Evolutionary conservation across 2,797 vertebrate genomes (phyloP).

Genomic region (Channa striata): DNA sequence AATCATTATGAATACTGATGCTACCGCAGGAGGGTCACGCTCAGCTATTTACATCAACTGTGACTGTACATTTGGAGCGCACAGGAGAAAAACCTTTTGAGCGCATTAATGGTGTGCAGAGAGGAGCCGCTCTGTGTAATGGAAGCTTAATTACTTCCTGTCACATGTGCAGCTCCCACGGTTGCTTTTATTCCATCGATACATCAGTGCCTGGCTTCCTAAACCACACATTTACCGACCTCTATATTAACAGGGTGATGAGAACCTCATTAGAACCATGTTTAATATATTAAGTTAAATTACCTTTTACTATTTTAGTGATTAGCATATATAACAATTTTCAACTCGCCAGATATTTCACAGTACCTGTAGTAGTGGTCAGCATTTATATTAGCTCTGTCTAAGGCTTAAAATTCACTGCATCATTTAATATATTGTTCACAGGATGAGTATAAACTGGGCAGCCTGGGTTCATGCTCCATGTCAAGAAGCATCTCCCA

Average conservation of each 20-base stretch:
- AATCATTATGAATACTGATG: constrained; percentile 72
- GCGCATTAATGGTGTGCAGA: constrained; percentile 52
- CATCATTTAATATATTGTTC: constrained; percentile 5
- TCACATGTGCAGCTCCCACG: constrained; percentile 52
- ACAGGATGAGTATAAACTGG: constrained; percentile 1
- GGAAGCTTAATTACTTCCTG: constrained; percentile 74
- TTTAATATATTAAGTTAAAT: no score
- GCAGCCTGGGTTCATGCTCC: constrained; percentile 12
- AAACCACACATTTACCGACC: constrained; percentile 47
- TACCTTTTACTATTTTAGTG: constrained; percentile 4
- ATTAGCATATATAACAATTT: constrained; percentile 20
- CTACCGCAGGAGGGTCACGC: constrained; percentile 44
- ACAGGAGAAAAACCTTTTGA: constrained; percentile 47
- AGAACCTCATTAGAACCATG: no score
- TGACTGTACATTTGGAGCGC: constrained; percentile 32
- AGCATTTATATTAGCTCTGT: not conserved
- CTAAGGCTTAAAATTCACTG: constrained; percentile 11
- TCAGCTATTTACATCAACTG: constrained; percentile 62
- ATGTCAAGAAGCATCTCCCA: constrained; percentile 35
- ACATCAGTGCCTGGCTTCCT: constrained; percentile 45
- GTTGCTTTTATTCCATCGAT: constrained; percentile 46
- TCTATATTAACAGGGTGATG: constrained; percentile 34
- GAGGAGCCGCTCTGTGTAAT: constrained; percentile 55
- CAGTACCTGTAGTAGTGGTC: not conserved
- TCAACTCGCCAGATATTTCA: not conserved